A percentile compares a stretch with the other conserved stretches of the same genome.
These are phyloP conservation scores for Hyperoplus lanceolatus DNA, from an alignment of 2,797 vertebrate species.

Conservation along the genomic window DNA sequence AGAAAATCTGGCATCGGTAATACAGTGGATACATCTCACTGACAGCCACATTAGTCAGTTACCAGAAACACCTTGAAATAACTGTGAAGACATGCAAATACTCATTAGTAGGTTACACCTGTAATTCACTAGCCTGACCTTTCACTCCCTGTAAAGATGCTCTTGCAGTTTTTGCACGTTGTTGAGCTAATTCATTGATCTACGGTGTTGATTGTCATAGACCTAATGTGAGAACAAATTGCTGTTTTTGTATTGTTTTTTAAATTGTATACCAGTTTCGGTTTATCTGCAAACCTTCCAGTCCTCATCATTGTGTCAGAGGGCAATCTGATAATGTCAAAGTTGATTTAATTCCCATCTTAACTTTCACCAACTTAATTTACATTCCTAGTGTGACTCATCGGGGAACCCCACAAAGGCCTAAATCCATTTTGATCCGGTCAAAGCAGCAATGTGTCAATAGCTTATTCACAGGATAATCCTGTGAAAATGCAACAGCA, in stretches of 20 bases:
- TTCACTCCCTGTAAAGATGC: conserved; percentile 24
- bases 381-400: conserved; percentile 40
- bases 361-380: conserved; percentile 29
- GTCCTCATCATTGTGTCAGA: conserved; percentile 13
- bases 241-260: not conserved
- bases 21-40: not conserved
- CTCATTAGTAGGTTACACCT: conserved; percentile 21
- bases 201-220: conserved; percentile 11
- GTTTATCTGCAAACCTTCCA: conserved; percentile 7
- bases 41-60: not conserved
- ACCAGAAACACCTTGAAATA: conserved; percentile 7
- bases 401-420: conserved; percentile 33
- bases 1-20: not conserved
- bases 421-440: conserved; percentile 48
- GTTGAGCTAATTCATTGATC: conserved; percentile 26
- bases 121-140: conserved; percentile 19
- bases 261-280: no score
- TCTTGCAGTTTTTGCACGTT: conserved; percentile 13
- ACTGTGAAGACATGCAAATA: not conserved
- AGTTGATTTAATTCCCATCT: conserved; percentile 18
- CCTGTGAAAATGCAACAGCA: not conserved
- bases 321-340: conserved; percentile 27
- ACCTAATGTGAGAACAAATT: not conserved
- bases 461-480: conserved; percentile 26
- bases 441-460: conserved; percentile 33